Conservation (phyloP, 2,888 invertebrate species). For the Netelia fuscicornis region DNA sequence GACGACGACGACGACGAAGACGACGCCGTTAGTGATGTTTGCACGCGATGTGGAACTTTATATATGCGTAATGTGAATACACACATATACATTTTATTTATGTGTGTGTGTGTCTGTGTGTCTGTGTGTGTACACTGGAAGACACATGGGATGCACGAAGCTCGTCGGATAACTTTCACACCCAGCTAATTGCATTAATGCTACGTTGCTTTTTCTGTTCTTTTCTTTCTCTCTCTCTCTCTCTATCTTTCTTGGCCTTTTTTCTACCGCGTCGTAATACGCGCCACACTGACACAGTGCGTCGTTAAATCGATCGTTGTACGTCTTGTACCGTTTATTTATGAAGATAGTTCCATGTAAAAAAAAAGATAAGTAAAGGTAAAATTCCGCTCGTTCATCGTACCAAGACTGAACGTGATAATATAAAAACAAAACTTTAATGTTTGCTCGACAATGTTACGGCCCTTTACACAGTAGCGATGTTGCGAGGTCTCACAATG, state of each 20-base stretch:
- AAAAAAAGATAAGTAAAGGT: neutral
- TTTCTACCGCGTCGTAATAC: neutral
- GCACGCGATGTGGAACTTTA: conserved; percentile 62
- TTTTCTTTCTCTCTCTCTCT: conserved; percentile 31
- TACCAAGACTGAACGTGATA: neutral
- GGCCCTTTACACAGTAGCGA: neutral
- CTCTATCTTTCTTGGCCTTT: neutral
- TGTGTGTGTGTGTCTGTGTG: no score
- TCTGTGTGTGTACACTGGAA: no score
- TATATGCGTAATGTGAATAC: neutral
- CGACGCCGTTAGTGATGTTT: conserved; percentile 63
- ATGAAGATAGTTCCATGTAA: no score
- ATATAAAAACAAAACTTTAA: neutral
- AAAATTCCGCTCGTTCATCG: neutral
- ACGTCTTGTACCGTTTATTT: neutral
- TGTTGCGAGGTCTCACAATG: neutral
- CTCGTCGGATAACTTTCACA: conserved; percentile 45
- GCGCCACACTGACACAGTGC: conserved; percentile 5
- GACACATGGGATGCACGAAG: conserved; percentile 13
- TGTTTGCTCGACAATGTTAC: neutral
- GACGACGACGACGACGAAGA: conserved; percentile 19
- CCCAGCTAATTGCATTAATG: conserved; percentile 73
- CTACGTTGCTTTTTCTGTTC: conserved; percentile 2
- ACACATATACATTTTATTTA: neutral
- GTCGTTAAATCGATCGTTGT: conserved; percentile 13